These are phyloP conservation scores for Pseudorasbora parva DNA, from an alignment of 2,113 vertebrate species.

Conservation along the genomic window DNA sequence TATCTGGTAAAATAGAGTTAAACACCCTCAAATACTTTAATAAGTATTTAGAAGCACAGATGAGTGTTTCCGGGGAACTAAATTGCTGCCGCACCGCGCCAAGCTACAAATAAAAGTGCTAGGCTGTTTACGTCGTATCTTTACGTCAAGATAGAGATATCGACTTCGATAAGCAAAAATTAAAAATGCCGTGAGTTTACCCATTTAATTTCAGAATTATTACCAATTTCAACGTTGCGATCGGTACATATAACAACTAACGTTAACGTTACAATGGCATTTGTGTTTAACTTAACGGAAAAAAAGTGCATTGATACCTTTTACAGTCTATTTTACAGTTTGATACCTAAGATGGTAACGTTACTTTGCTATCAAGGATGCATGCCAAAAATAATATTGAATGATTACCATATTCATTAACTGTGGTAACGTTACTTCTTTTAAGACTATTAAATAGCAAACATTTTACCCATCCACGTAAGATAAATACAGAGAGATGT, in stretches of 20 bases:
- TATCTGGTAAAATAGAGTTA: background rate
- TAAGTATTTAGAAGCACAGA: background rate
- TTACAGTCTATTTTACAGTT: no score
- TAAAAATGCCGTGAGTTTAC: conserved; percentile 56
- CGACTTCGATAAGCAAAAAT: background rate
- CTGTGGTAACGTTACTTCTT: background rate
- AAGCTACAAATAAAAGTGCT: conserved; percentile 47
- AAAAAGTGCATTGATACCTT: no score
- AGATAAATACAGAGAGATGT: background rate
- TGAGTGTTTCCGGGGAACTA: conserved; percentile 33
- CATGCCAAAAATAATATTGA: background rate
- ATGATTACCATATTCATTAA: background rate
- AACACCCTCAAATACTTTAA: background rate
- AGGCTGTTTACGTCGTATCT: no score
- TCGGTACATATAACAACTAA: no score
- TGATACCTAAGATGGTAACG: no score
- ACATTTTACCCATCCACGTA: background rate
- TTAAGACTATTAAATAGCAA: background rate
- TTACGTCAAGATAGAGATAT: background rate
- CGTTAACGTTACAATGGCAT: no score
- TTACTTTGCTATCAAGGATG: no score
- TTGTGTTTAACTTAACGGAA: background rate
- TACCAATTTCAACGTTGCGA: background rate
- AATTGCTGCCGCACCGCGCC: conserved; percentile 61
- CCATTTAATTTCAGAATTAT: background rate